Conservation (phyloP, 2,797 vertebrate genomes). For the Myiotriccus ornatus region DNA sequence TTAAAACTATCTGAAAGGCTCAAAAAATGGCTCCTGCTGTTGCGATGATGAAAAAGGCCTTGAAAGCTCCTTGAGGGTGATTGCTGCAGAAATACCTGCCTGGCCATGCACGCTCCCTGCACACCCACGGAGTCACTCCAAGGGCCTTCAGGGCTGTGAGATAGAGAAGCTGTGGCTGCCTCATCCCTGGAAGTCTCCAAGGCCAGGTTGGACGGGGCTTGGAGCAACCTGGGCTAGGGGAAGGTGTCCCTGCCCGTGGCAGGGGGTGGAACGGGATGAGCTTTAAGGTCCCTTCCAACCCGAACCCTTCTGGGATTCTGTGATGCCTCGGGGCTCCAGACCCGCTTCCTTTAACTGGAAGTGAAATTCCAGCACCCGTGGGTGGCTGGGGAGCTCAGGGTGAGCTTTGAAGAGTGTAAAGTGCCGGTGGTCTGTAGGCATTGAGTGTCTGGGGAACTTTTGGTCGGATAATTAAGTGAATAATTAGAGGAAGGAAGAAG, state of each 20-base stretch:
- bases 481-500: background rate
- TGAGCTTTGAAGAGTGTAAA: background rate
- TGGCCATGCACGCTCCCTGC: background rate
- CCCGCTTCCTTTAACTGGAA: background rate
- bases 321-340: background rate
- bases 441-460: background rate
- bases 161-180: background rate
- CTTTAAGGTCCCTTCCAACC: background rate
- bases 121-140: too few relatives aligned
- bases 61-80: background rate
- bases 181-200: background rate
- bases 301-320: background rate
- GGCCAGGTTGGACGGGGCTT: background rate
- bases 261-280: accelerated
- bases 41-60: background rate
- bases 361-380: background rate
- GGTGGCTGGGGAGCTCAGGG: background rate
- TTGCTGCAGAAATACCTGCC: background rate
- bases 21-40: background rate
- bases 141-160: background rate
- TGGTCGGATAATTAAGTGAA: background rate
- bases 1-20: background rate
- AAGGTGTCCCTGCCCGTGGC: background rate
- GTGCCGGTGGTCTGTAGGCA: background rate
- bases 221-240: background rate